Evolutionary conservation across 2,888 invertebrate species (phyloP).

Genomic region (Amphimallon solstitiale): DNA sequence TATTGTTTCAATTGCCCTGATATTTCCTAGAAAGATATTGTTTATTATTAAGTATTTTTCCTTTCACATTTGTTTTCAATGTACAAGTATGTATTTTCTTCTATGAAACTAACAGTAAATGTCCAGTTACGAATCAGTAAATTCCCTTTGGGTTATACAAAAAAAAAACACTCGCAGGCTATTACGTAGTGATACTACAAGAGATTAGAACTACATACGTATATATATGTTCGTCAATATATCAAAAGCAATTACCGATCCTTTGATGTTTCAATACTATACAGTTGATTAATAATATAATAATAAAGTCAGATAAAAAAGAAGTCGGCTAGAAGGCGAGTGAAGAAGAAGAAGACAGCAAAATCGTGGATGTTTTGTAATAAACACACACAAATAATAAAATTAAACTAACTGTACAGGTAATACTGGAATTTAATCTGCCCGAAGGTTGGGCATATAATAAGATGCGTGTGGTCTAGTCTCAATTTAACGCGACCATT

Average conservation of each 20-base stretch:
- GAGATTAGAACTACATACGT: neutral
- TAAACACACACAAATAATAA: constrained; percentile 36
- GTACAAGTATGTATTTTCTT: neutral
- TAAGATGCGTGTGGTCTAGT: constrained; percentile 45
- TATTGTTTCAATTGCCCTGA: no score
- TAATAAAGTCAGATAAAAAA: constrained; percentile 21
- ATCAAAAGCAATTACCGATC: constrained; percentile 23
- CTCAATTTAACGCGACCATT: constrained; percentile 42
- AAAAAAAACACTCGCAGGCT: neutral
- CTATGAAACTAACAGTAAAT: constrained; percentile 5
- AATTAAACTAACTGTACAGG: constrained; percentile 38
- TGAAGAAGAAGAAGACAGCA: constrained; percentile 28
- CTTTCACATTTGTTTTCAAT: no score
- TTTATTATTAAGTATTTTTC: no score
- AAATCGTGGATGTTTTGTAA: constrained; percentile 34
- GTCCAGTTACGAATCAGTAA: constrained; percentile 2
- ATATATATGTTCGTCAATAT: constrained; percentile 10
- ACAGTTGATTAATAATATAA: constrained; percentile 24
- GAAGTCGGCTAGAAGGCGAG: constrained; percentile 8
- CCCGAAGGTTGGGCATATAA: constrained; percentile 46
- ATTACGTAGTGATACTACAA: neutral
- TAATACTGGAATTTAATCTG: constrained; percentile 58
- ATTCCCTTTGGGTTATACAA: neutral
- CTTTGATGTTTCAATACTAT: constrained; percentile 27
- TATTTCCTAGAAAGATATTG: no score